A percentile compares a stretch with the other conserved stretches of the same genome.
Evolutionary conservation across 2,888 invertebrate species (phyloP).

Genomic region (Nasonovia ribisnigri): DNA sequence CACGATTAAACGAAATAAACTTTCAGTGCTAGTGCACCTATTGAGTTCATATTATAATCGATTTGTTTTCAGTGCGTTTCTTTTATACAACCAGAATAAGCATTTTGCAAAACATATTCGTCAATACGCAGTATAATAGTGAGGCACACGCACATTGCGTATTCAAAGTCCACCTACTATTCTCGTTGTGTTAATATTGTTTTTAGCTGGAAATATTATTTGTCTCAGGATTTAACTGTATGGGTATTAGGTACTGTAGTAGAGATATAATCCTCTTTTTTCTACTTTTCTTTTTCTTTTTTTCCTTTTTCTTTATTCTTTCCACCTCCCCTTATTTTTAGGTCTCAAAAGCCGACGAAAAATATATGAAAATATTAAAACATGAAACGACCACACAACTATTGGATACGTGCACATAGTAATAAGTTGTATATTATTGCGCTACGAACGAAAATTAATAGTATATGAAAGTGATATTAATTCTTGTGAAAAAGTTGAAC

Average conservation of each 20-base stretch:
- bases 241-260: not conserved
- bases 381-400: not conserved
- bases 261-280: not conserved
- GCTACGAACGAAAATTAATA: not conserved
- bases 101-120: not conserved
- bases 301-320: not conserved
- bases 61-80: not conserved
- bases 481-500: not conserved
- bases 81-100: not conserved
- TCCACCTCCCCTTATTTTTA: not conserved
- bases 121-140: not conserved
- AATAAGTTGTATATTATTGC: not conserved
- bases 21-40: not conserved
- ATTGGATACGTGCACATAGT: not conserved
- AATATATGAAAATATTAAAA: not conserved
- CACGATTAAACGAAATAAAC: slow-evolving; percentile 5
- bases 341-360: not conserved
- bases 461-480: not conserved
- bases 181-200: not conserved
- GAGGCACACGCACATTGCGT: not conserved
- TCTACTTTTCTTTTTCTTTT: not conserved
- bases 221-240: not conserved
- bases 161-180: not conserved
- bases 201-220: not conserved
- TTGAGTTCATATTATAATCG: not conserved